These are phyloP conservation scores for Phoebastria nigripes DNA, from an alignment of 2,797 vertebrate species.

Conservation along the genomic window DNA sequence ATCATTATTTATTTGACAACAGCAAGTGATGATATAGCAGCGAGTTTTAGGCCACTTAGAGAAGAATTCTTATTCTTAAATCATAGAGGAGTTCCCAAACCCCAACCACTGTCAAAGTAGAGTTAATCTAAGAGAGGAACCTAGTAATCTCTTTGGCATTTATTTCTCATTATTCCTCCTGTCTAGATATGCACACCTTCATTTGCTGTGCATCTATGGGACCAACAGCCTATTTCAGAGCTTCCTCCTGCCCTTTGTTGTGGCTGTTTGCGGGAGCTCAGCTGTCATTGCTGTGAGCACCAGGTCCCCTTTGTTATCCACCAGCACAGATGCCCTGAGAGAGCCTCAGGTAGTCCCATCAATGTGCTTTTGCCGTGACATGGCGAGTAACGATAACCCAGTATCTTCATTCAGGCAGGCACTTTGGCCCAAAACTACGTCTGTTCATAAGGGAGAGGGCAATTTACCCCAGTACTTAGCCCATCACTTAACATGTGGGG, in stretches of 20 bases:
- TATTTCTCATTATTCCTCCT: slow-evolving; percentile 49
- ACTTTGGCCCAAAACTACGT: background rate
- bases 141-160: slow-evolving; percentile 23
- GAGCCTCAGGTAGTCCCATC: background rate
- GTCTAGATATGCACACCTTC: background rate
- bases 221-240: background rate
- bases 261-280: background rate
- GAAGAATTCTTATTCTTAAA: slow-evolving; percentile 58
- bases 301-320: background rate
- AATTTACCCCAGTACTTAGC: background rate
- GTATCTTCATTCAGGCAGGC: background rate
- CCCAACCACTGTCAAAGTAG: slow-evolving; percentile 18
- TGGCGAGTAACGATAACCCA: background rate
- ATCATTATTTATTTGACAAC: slow-evolving; percentile 76
- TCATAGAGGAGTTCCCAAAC: slow-evolving; percentile 44
- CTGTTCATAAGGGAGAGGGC: background rate
- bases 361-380: accelerated
- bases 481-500: background rate
- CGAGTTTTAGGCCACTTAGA: slow-evolving; percentile 65
- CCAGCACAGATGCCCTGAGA: background rate
- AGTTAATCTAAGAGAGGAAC: slow-evolving; percentile 40
- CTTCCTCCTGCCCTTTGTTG: background rate
- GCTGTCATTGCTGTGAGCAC: background rate
- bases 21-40: slow-evolving; percentile 68
- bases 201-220: background rate